Conservation (phyloP, 2,888 invertebrate species). For the Clepsis dumicolana region DNA sequence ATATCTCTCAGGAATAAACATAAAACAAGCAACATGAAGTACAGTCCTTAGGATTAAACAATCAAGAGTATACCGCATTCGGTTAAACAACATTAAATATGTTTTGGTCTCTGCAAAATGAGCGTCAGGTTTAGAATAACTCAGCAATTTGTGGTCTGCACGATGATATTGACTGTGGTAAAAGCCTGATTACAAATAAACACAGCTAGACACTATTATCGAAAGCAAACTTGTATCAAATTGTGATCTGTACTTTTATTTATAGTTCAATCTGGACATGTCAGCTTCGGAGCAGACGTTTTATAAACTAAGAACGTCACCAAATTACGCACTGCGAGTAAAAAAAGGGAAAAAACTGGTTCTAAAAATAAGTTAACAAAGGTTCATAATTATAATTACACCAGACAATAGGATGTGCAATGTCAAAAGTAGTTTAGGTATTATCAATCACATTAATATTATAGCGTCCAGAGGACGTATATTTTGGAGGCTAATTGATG, state of each 20-base stretch:
- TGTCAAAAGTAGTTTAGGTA: slow-evolving; percentile 19
- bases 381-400: slow-evolving; percentile 14
- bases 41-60: neutral
- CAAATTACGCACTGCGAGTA: slow-evolving; percentile 38
- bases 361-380: slow-evolving; percentile 20
- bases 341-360: slow-evolving; percentile 35
- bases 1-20: neutral
- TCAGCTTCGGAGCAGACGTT: slow-evolving; percentile 37
- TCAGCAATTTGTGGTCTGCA: neutral
- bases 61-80: neutral
- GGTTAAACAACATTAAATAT: neutral
- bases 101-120: neutral
- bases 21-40: neutral
- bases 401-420: neutral
- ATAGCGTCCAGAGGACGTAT: slow-evolving; percentile 11
- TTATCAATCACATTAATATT: neutral
- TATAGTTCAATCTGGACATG: slow-evolving; percentile 25
- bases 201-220: neutral
- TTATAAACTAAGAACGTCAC: slow-evolving; percentile 36
- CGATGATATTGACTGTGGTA: slow-evolving; percentile 1
- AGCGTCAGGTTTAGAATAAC: neutral
- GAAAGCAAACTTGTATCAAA: neutral
- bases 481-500: slow-evolving; percentile 9
- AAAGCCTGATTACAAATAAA: slow-evolving; percentile 5
- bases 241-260: slow-evolving; percentile 10